These are phyloP conservation scores for Puma concolor DNA, from an alignment of 2,113 vertebrate genomes.

Conservation along the genomic window DNA sequence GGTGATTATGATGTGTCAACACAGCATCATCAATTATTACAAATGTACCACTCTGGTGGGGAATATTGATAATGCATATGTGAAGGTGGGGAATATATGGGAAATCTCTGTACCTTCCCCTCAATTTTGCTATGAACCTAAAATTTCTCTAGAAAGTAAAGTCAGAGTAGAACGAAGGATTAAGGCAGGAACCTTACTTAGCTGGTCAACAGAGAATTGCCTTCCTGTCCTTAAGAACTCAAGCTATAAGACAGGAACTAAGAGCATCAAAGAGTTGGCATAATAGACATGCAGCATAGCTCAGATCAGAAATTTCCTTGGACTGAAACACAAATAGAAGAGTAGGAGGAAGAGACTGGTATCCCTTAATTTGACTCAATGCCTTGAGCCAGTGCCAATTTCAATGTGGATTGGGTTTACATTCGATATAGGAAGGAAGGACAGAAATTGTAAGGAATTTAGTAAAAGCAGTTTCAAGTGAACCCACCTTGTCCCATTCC, in stretches of 20 bases:
- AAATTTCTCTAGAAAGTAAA: neutral
- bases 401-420: neutral
- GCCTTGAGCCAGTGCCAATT: neutral
- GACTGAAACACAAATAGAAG: neutral
- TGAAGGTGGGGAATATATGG: no score
- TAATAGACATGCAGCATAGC: neutral
- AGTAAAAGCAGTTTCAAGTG: neutral
- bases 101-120: neutral
- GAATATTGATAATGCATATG: neutral
- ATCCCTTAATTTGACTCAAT: neutral
- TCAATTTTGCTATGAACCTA: neutral
- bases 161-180: neutral
- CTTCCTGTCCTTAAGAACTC: neutral
- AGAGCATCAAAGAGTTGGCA: neutral
- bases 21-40: neutral
- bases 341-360: neutral
- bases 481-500: neutral
- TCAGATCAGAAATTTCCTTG: neutral
- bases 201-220: neutral
- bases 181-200: neutral
- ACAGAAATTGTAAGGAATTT: neutral
- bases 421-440: neutral
- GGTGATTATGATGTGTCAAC: neutral
- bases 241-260: neutral
- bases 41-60: neutral